phyloP scores from a whole-genome alignment of 2,113 vertebrate genomes.

The Platycercus adscitus region DNA sequence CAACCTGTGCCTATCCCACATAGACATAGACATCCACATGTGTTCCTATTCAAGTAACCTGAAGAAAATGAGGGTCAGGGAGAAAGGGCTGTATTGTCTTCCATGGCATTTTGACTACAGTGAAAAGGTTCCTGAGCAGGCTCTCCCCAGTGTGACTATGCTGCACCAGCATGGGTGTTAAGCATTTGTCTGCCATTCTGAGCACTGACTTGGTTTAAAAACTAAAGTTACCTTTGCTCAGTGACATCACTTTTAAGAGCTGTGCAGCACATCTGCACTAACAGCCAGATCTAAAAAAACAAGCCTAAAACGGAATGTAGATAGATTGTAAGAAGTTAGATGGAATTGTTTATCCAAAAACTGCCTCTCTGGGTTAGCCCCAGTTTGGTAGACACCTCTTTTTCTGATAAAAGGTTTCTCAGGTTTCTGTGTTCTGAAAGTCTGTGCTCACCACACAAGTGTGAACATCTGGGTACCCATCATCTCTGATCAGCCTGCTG shows the following conservation, averaged over 20 bases:
- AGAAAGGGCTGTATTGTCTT: not conserved
- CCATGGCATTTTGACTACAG: not conserved
- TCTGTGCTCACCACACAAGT: not conserved
- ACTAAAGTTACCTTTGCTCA: not conserved
- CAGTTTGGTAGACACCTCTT: not conserved
- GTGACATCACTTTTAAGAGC: not conserved
- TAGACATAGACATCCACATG: not conserved
- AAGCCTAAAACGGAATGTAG: not conserved
- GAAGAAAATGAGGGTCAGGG: not conserved
- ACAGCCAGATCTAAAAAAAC: not conserved
- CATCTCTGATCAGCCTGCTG: not conserved
- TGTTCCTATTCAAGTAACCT: not conserved
- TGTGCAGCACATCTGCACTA: not conserved
- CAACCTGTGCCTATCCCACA: not conserved
- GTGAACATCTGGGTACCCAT: not conserved
- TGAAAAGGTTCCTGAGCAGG: accelerated
- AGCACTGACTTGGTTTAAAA: not conserved
- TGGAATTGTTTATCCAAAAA: not conserved
- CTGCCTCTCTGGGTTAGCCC: not conserved
- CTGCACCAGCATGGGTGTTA: not conserved
- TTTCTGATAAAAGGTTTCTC: not conserved
- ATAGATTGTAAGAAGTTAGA: not conserved
- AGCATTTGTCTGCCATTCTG: not conserved
- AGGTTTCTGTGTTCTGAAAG: not conserved
- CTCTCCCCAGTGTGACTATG: not conserved